These are phyloP conservation scores for Coenonympha glycerion DNA, from an alignment of 2,888 invertebrate genomes.

Conservation along the genomic window DNA sequence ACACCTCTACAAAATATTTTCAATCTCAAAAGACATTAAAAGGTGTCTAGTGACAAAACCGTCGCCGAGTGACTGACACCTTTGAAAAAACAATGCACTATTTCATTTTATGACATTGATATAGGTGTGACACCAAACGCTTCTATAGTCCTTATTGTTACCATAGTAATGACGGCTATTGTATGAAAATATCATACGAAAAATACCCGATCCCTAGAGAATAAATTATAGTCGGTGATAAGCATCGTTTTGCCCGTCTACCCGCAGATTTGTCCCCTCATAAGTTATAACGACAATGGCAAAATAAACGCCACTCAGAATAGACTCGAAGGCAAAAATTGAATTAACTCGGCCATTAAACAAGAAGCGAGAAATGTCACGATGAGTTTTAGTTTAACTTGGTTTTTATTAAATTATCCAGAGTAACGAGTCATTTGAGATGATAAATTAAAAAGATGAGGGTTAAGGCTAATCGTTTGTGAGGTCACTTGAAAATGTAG, in stretches of 20 bases:
- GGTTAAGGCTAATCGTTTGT: constrained; percentile 9
- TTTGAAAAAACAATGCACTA: constrained; percentile 10
- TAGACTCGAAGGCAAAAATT: constrained; percentile 37
- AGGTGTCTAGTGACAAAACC: constrained; percentile 13
- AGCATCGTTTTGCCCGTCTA: constrained; percentile 42
- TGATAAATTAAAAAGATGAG: constrained; percentile 24
- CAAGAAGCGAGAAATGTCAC: constrained; percentile 31
- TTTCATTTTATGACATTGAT: constrained; percentile 21
- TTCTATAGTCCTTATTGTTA: constrained; percentile 7
- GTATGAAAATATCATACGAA: constrained; percentile 1
- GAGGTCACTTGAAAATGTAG: neutral
- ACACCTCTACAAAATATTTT: constrained; percentile 6
- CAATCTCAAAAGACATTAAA: constrained; percentile 9
- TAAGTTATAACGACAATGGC: constrained; percentile 38
- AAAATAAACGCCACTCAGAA: constrained; percentile 47
- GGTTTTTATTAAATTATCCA: constrained; percentile 28
- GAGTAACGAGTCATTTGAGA: constrained; percentile 30
- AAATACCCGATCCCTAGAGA: constrained; percentile 37
- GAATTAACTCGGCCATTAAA: constrained; percentile 43
- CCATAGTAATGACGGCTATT: neutral
- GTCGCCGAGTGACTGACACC: constrained; percentile 11
- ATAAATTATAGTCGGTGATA: constrained; percentile 57
- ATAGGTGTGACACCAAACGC: constrained; percentile 18
- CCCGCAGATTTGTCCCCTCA: constrained; percentile 52
- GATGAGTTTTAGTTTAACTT: constrained; percentile 28